These are phyloP conservation scores for Rhinoraja longicauda DNA, from an alignment of 2,797 vertebrate genomes.

Conservation along the genomic window DNA sequence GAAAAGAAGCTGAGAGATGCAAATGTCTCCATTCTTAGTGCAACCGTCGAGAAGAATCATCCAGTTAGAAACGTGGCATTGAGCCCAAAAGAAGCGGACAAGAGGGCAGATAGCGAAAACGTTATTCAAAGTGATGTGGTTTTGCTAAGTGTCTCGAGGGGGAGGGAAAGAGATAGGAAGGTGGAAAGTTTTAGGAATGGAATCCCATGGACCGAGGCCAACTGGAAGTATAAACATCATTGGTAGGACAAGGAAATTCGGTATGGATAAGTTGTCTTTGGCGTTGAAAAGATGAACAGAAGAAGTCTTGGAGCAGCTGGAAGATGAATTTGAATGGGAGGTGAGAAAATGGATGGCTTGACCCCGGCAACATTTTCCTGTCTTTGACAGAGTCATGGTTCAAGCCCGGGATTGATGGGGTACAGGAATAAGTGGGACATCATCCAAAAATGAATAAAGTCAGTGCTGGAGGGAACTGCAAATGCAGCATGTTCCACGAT, in stretches of 20 bases:
- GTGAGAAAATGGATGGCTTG: conserved; percentile 6
- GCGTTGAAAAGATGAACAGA: not conserved
- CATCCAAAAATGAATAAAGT: not conserved
- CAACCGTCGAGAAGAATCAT: too few relatives aligned
- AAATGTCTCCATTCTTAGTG: too few relatives aligned
- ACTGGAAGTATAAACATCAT: not conserved
- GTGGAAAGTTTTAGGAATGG: not conserved
- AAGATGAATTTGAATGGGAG: conserved; percentile 1
- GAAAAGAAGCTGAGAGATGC: too few relatives aligned
- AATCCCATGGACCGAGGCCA: not conserved
- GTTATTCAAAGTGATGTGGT: not conserved
- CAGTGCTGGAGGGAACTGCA: not conserved
- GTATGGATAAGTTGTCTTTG: not conserved
- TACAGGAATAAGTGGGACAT: not conserved
- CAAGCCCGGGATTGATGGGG: conserved; percentile 20
- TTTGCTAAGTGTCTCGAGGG: not conserved
- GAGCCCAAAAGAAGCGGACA: not conserved
- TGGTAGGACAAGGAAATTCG: too few relatives aligned
- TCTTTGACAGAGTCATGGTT: not conserved
- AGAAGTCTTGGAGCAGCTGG: not conserved
- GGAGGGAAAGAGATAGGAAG: not conserved
- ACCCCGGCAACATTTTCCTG: conserved; percentile 10
- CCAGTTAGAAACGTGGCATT: too few relatives aligned
- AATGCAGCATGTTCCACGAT: not conserved
- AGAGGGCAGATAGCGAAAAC: too few relatives aligned